A percentile compares a stretch with the other conserved stretches of the same genome.
Conservation (phyloP, 2,888 invertebrate species). For the Xanthorhoe spadicearia region DNA sequence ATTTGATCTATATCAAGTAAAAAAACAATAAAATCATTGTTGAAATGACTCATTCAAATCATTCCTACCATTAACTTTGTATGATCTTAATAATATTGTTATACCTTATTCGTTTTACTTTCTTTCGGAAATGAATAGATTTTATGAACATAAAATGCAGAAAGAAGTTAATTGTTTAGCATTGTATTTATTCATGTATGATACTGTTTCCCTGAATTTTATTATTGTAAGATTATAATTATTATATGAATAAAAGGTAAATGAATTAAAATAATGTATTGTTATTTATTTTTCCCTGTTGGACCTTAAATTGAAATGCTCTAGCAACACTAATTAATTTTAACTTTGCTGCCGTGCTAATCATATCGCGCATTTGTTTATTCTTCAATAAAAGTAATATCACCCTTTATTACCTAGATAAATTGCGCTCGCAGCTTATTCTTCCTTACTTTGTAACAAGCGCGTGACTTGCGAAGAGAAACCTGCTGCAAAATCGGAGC, state of each 20-base stretch:
- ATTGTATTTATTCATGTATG: slow-evolving; percentile 84
- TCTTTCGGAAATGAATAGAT: slow-evolving; percentile 65
- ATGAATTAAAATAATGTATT: slow-evolving; percentile 33
- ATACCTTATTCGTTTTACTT: slow-evolving; percentile 56
- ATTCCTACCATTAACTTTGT: slow-evolving; percentile 69
- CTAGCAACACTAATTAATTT: too few relatives aligned
- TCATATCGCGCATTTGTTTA: too few relatives aligned
- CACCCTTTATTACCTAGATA: too few relatives aligned
- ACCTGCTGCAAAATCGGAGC: too few relatives aligned
- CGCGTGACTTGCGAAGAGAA: too few relatives aligned
- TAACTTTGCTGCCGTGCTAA: too few relatives aligned
- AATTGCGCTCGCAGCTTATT: too few relatives aligned
- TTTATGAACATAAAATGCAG: slow-evolving; percentile 66
- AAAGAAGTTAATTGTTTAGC: slow-evolving; percentile 76
- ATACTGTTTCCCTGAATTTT: slow-evolving; percentile 83
- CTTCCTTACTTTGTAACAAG: too few relatives aligned
- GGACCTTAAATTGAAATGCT: background rate
- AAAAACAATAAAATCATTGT: slow-evolving; percentile 58
- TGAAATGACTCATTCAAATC: slow-evolving; percentile 73
- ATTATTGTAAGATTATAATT: slow-evolving; percentile 83
- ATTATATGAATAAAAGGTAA: slow-evolving; percentile 71
- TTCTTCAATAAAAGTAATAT: too few relatives aligned
- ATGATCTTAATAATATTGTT: slow-evolving; percentile 64
- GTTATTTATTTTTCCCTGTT: slow-evolving; percentile 12
- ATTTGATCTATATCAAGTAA: slow-evolving; percentile 28